phyloP scores from a whole-genome alignment of 2,113 vertebrate genomes.

The Sorex araneus region DNA sequence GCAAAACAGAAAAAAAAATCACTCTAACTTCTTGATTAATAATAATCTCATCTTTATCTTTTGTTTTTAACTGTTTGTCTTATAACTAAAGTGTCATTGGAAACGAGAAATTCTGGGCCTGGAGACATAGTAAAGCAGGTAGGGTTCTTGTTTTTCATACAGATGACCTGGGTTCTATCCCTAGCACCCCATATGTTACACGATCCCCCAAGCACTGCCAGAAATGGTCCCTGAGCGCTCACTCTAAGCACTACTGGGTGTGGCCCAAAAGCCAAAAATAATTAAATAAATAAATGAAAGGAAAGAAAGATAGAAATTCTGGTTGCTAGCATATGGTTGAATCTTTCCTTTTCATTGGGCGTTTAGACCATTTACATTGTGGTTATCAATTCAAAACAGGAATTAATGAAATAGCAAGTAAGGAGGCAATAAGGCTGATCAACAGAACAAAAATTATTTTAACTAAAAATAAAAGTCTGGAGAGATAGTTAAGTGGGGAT shows the following conservation, averaged over 20 bases:
- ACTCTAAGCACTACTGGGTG: no score
- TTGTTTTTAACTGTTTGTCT: conserved; percentile 31
- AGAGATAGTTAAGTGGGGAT: no score
- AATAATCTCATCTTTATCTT: neutral
- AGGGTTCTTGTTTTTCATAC: no score
- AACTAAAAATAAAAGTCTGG: neutral
- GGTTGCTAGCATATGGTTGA: neutral
- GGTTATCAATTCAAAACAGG: conserved; percentile 1
- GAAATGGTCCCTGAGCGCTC: no score
- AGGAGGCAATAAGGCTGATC: neutral
- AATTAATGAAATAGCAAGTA: conserved; percentile 36
- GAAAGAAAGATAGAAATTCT: conserved; percentile 25
- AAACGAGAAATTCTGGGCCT: neutral
- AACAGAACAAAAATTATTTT: conserved; percentile 19
- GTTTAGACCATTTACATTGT: neutral
- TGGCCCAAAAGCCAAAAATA: no score
- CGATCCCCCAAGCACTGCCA: no score
- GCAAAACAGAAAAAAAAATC: no score
- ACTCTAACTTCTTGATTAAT: neutral
- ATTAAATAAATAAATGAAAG: neutral
- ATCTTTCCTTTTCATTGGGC: conserved; percentile 22
- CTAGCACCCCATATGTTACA: no score
- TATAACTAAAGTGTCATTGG: conserved; percentile 30
- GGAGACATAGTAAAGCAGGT: no score
- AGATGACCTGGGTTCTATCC: no score